Evolutionary conservation across 2,797 vertebrate species (phyloP), one percentile per base, ranked within the genome.

Genomic region (Propithecus deckenii): DNA sequence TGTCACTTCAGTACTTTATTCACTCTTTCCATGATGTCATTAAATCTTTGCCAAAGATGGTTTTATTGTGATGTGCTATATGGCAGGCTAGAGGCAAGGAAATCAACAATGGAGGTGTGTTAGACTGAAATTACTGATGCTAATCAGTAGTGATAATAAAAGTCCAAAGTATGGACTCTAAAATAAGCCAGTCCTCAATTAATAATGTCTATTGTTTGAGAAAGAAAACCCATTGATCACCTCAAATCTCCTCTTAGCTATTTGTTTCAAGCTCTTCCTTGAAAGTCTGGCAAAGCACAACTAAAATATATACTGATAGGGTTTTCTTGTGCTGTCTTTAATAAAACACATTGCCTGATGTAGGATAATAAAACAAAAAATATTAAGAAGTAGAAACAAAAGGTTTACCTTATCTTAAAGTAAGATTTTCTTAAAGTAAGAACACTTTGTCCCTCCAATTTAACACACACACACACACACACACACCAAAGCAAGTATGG

Each of bases 41-140:
- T 96, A 93, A 95, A 57, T 67, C 38, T 38, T 96, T 96, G 6
- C 30, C 25, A 81, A 95, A 79, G 67, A 94, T 94, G 43, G n/a
- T 55, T 91, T 91, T 97, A 86, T 93, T 95, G 86, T 95, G 72
- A 80, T 74, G 50, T 71, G 23, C 48, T 69, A 9, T 30, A 61
- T 5, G 9, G 41, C 22, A 87, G 38, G 71, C n/a, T 63, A 38
- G 61, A 95, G n/a, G 63, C 65, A 86, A 93, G 67, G 59, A 63
- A 38, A 63, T 41, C 87, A 93, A 95, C 76, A 96, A 57, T 57
- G 79, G 63, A 75, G 38, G 87, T 80, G 25, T 86, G 74, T 90
- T 75, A 78, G 80, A 86, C 74, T 95, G 46, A 95, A 94, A 97
- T 94, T 90, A 95, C 91, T 96, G 93, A 97, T 95, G 83, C 35